Base-by-base conservation (phyloP, 2,797 vertebrate genomes). In the Pelobates cultripes region DNA sequence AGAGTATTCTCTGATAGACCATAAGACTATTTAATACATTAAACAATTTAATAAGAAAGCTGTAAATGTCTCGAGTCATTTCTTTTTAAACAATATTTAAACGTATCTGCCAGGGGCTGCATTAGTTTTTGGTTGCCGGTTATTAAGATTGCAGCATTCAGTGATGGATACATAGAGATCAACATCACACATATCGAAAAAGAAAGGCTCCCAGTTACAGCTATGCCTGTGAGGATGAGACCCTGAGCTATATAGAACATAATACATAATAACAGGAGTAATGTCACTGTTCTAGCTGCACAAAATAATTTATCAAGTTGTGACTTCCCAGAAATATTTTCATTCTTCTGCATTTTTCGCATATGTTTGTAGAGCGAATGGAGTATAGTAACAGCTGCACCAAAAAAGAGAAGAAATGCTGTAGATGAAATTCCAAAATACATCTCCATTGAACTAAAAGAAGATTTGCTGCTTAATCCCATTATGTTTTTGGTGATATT, bases 261-360 rank as follows among this genome's bases (percentile, higher is more conserved):
- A 3, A 70, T 17, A 28, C 44, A 70, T 4, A 10, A 7, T 9
- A 70, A 7, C 43, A 45, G 44, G 14, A 70, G 69, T 45, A n/a
- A 70, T 47, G 41, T 41, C 14, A 70, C 14, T n/a, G 43, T 73
- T 73, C 40, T 73, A 17, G 47, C 47, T 41, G 70, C 70, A 44
- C 28, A 14, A 28, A 53, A 73, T 73, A 73, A 73, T 45, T 73
- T 72, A 72, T 72, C 70, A 53, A 72, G 15, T 51, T 12, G 47
- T 53, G 70, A 47, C 2, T 55, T 73, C 13, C 47, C 47, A 73
- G 15, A 17, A 2, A 73, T 55, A 53, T 55, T 40, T 40, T 15
- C 43, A 51, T 47, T 71, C n/a, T 14, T 51, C 14, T 51, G 10
- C 41, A 51, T 71, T 7, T 14, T 40, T 41, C 45, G 53, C 17